Base-by-base conservation (phyloP, 2,888 invertebrate species). In the Caenorhabditis sp. region DNA sequence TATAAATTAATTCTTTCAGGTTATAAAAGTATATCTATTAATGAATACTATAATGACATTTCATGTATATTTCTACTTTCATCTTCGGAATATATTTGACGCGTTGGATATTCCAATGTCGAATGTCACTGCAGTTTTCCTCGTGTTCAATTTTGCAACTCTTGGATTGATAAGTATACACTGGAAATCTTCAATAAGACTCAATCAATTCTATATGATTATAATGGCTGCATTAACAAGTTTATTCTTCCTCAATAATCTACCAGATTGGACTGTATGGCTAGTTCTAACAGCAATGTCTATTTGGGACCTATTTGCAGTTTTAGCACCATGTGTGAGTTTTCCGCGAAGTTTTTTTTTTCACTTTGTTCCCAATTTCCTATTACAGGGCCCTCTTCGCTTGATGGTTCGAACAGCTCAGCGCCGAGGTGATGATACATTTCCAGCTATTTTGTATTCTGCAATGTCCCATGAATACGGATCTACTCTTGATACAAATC, bases 181-280 rank as follows among this genome's bases (percentile, higher is more conserved):
- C 36, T 72, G 67, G 67, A 67, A 72, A 54, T 23, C 49, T 4
- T 43, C 64, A 7, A 43, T 27, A 58, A 36, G 59, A 31, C 5
- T 61, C 0, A 27, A 64, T 31, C 67, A 72, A 43, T 71, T 71
- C 21, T 71, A 71, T 27, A 52, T 67, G 8, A 25, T 71, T 25
- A 67, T 67, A 62, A 63, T 67, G 12, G 67, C 71, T 12, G 67
- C 63, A 1, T 50, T 71, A 3, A 71, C 67, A 5, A 59, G 67
- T 21, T 26, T 72, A 8, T 67, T 72, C 20, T 50, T 72, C 21
- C 8, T 67, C 25, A 49, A 65, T 17, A 59, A 49, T 49, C 21
- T 72, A 5, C 67, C 72, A 0, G 72, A 72, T 43, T 72, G 72
- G 72, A 67, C 64, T 31, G 72, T 72, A 36, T 72, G 72, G 72